A percentile compares a stretch with the other conserved stretches of the same genome.
phyloP scores from a whole-genome alignment of 2,797 vertebrate species.

The Hippoglossus hippoglossus region DNA sequence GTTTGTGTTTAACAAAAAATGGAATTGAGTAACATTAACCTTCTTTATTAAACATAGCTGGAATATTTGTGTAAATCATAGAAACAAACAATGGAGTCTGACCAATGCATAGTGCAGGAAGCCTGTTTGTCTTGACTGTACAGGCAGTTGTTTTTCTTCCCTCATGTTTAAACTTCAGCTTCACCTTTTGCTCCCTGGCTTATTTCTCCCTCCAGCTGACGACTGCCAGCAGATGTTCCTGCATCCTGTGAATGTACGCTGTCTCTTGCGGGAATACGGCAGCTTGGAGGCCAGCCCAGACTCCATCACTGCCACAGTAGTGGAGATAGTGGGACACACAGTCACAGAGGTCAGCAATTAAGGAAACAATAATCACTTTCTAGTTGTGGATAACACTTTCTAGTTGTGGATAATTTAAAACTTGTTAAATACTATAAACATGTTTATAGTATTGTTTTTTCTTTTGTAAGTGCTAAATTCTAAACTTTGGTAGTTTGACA shows the following conservation, averaged over 20 bases:
- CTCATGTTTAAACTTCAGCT: neutral
- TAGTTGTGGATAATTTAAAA: too few relatives aligned
- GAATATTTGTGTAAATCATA: neutral
- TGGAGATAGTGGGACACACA: slow-evolving; percentile 94
- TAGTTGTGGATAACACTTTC: neutral
- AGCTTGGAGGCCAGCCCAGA: slow-evolving; percentile 95
- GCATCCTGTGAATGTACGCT: slow-evolving; percentile 96
- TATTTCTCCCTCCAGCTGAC: slow-evolving; percentile 84
- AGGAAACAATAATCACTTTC: neutral
- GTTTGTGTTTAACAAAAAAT: neutral
- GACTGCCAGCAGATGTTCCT: slow-evolving; percentile 98
- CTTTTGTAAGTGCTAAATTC: too few relatives aligned
- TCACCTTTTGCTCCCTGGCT: neutral
- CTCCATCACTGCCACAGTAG: slow-evolving; percentile 92
- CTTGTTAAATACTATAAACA: too few relatives aligned
- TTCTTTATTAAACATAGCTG: neutral
- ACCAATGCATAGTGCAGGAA: neutral
- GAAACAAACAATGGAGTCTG: neutral
- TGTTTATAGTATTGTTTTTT: neutral
- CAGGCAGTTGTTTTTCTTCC: neutral
- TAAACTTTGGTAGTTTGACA: too few relatives aligned
- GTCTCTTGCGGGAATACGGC: slow-evolving; percentile 93
- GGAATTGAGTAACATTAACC: neutral
- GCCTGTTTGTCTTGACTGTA: neutral
- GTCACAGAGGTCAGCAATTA: slow-evolving; percentile 91